A percentile compares a stretch with the other conserved stretches of the same genome.
Evolutionary conservation across 2,113 vertebrate species (phyloP).

Genomic region (Oncorhynchus tshawytscha): DNA sequence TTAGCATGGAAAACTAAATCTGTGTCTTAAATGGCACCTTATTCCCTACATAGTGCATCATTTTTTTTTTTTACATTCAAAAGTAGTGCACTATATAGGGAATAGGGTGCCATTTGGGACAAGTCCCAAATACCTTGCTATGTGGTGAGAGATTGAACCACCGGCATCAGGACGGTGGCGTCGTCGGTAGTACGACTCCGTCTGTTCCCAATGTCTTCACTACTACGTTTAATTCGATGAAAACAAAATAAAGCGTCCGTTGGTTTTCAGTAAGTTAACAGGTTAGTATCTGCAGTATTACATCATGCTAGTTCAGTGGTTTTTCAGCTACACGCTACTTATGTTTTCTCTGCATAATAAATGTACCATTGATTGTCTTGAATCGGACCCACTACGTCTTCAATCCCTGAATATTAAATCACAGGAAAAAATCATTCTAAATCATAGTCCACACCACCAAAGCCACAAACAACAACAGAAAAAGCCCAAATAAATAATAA

Average conservation of each 20-base stretch:
- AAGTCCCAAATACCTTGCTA: neutral
- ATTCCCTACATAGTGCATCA: no score
- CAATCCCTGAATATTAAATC: constrained; percentile 58
- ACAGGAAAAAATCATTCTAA: constrained; percentile 33
- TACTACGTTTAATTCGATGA: neutral
- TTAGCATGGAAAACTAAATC: constrained; percentile 6
- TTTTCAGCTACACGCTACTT: constrained; percentile 25
- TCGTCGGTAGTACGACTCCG: constrained; percentile 36
- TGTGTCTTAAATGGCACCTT: neutral
- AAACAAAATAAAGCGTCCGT: neutral
- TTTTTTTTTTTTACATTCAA: no score
- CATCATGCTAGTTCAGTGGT: constrained; percentile 23
- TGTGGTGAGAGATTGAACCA: neutral
- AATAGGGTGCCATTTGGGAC: no score
- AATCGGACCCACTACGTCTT: constrained; percentile 29
- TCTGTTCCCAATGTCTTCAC: constrained; percentile 20
- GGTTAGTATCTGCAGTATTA: constrained; percentile 30
- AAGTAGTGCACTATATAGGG: no score
- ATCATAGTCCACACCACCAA: constrained; percentile 1
- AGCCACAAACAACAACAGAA: neutral
- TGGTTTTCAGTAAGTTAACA: neutral
- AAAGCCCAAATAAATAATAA: constrained; percentile 23
- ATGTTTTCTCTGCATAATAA: constrained; percentile 37
- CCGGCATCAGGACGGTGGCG: constrained; percentile 3
- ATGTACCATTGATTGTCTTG: constrained; percentile 72